Evolutionary conservation across 1,140 invertebrate species (phyloP).

Genomic region (Hesperophylax magnus): DNA sequence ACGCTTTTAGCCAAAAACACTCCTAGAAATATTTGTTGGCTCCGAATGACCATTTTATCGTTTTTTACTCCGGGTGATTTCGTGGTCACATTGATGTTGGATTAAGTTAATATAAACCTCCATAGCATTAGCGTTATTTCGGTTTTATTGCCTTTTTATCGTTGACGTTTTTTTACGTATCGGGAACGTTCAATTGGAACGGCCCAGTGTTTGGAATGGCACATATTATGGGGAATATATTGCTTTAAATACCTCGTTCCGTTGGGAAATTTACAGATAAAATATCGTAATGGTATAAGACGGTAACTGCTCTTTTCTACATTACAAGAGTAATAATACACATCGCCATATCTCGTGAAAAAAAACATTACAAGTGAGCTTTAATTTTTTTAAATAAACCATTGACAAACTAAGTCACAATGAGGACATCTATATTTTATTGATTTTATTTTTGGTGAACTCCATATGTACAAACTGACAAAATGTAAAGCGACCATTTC

Average conservation of each 20-base stretch:
- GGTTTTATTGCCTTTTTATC: conserved; percentile 29
- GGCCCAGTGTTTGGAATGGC: not conserved
- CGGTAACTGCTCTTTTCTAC: no score
- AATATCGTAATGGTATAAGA: not conserved
- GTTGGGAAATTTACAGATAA: not conserved
- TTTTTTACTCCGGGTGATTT: not conserved
- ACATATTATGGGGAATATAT: not conserved
- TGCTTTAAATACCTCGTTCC: conserved; percentile 6
- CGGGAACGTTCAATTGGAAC: not conserved
- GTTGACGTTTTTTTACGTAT: conserved; percentile 16
- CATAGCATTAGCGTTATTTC: conserved; percentile 31
- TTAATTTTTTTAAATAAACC: no score
- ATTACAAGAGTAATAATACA: no score
- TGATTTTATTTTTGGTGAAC: no score
- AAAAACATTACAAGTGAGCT: no score
- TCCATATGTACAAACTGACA: no score
- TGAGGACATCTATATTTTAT: no score
- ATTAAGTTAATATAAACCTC: conserved; percentile 14
- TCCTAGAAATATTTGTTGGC: not conserved
- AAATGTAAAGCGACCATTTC: no score
- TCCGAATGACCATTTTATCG: not conserved
- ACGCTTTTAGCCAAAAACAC: no score
- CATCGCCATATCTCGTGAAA: no score
- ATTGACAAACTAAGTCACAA: no score
- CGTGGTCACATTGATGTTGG: not conserved